Evolutionary conservation across 2,797 vertebrate genomes (phyloP).

Genomic region (Trichosurus vulpecula): DNA sequence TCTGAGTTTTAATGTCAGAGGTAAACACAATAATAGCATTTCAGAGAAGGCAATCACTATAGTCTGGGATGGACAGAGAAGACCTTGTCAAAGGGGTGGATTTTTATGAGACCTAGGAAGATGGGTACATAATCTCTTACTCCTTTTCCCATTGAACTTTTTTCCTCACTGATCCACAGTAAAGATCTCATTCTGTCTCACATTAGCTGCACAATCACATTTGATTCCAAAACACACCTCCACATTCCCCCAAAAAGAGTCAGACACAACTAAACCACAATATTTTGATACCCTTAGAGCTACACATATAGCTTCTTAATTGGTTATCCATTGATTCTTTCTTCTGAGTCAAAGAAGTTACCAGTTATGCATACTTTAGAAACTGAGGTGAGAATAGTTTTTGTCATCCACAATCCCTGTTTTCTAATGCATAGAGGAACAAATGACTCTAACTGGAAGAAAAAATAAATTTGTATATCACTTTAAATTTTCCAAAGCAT

Average conservation of each 20-base stretch:
- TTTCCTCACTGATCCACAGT: not conserved
- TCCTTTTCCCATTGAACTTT: not conserved
- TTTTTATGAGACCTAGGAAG: not conserved
- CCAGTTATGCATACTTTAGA: not conserved
- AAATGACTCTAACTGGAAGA: not conserved
- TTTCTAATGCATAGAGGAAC: not conserved
- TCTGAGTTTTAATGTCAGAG: not conserved
- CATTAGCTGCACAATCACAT: not conserved
- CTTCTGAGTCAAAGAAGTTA: not conserved
- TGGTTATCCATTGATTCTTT: not conserved
- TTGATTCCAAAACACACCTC: not conserved
- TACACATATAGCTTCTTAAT: not conserved
- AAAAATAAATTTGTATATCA: not conserved
- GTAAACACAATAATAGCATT: not conserved
- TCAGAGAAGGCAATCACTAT: not conserved
- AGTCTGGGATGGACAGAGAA: not conserved
- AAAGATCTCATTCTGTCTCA: not conserved
- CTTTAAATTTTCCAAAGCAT: not conserved
- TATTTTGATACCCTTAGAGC: not conserved
- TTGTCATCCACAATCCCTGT: not conserved
- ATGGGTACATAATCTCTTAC: not conserved
- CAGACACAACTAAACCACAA: not conserved
- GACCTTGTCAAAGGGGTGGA: not conserved
- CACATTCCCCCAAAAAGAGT: not conserved
- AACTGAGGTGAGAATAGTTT: not conserved